Conservation (phyloP, 2,113 vertebrate genomes). For the Barbus barbus region DNA sequence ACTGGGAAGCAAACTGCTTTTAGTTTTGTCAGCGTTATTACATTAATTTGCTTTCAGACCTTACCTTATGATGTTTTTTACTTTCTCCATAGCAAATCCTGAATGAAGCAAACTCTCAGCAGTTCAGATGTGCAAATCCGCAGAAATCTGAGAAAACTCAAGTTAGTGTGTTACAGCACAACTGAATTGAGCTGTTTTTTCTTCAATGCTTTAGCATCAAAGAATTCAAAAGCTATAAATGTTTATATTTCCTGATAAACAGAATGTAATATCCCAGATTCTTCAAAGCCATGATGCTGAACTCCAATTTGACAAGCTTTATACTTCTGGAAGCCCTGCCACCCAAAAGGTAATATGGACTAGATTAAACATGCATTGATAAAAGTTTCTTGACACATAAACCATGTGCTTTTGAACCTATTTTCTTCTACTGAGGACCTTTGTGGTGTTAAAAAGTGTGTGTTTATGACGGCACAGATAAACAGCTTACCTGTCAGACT, state of each 20-base stretch:
- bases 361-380: neutral
- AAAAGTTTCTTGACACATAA: neutral
- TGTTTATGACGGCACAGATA: slow-evolving; percentile 67
- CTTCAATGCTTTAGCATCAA: neutral
- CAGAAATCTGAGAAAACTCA: slow-evolving; percentile 72
- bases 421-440: neutral
- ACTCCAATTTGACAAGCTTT: slow-evolving; percentile 64
- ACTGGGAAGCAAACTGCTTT: neutral
- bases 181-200: neutral
- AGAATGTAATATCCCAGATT: slow-evolving; percentile 71
- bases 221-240: neutral
- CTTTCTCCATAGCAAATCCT: slow-evolving; percentile 70
- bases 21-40: neutral
- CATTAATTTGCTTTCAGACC: neutral
- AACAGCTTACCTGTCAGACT: slow-evolving; percentile 79
- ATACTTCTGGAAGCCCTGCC: slow-evolving; percentile 56
- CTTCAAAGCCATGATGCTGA: slow-evolving; percentile 65
- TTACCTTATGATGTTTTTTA: neutral
- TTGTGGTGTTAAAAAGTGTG: neutral
- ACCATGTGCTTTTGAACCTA: neutral
- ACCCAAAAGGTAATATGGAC: slow-evolving; percentile 60
- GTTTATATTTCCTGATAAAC: slow-evolving; percentile 34
- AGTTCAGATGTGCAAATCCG: slow-evolving; percentile 74
- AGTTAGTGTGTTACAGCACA: slow-evolving; percentile 56
- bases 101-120: slow-evolving; percentile 75